Conservation (phyloP, 2,113 vertebrate genomes). For the Leucoraja erinaceus region DNA sequence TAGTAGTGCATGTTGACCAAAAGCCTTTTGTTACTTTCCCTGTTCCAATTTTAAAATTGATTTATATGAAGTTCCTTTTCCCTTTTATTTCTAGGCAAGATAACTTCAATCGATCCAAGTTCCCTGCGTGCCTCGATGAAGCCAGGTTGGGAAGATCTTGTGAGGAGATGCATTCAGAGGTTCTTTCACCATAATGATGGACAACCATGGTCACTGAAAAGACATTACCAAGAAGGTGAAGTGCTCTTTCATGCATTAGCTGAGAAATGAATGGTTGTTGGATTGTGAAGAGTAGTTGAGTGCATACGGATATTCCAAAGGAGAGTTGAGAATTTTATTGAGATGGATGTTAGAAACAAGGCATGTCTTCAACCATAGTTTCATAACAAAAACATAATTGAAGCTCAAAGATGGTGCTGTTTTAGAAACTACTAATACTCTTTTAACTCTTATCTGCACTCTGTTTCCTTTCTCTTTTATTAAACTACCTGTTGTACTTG, state of each 20-base stretch:
- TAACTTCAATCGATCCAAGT: conserved; percentile 88
- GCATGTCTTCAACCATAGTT: background rate
- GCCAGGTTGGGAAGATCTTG: conserved; percentile 88
- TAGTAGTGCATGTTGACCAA: background rate
- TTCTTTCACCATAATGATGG: conserved; percentile 86
- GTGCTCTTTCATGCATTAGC: background rate
- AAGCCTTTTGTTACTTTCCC: background rate
- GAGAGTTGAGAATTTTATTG: background rate
- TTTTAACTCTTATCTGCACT: no score
- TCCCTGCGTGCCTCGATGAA: conserved; percentile 86
- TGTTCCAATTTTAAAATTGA: background rate
- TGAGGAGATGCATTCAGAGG: conserved; percentile 88
- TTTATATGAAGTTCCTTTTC: background rate
- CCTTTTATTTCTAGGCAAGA: conserved; percentile 68
- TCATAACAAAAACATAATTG: background rate
- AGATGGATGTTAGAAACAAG: background rate
- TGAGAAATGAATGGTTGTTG: background rate
- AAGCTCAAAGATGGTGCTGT: background rate
- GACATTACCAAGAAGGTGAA: conserved; percentile 90
- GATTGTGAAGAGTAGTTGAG: background rate
- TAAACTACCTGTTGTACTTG: no score
- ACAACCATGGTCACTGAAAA: conserved; percentile 88
- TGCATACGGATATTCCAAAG: background rate
- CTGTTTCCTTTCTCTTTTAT: no score
- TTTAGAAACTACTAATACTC: background rate